Evolutionary conservation across 2,888 invertebrate genomes (phyloP).

Genomic region (Phortica magna): DNA sequence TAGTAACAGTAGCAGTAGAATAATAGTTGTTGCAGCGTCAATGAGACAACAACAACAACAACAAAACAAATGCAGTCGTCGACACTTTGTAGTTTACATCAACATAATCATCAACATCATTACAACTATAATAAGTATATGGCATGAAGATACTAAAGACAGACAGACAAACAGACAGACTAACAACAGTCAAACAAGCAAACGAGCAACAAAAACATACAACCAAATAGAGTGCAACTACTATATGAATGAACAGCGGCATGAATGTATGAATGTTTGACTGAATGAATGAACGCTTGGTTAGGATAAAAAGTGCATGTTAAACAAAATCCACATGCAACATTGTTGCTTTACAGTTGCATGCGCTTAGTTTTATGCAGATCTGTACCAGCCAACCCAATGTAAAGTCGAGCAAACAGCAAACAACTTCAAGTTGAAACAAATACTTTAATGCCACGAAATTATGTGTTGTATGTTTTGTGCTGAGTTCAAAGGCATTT

Average conservation of each 20-base stretch:
- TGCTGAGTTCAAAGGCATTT: slow-evolving; percentile 4
- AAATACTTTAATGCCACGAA: slow-evolving; percentile 3
- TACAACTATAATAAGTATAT: neutral
- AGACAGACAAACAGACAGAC: no score
- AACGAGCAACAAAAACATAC: no score
- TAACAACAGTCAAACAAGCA: no score
- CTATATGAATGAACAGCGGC: no score
- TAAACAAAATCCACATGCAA: neutral
- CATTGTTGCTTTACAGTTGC: neutral
- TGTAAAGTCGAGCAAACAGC: neutral
- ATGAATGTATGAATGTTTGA: no score
- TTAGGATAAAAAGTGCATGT: no score
- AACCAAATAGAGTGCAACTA: no score
- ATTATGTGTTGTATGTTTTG: neutral
- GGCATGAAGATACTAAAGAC: no score
- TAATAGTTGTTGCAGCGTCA: no score
- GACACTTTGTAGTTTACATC: neutral
- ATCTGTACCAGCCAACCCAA: neutral
- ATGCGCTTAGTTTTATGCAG: no score
- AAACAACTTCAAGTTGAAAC: slow-evolving; percentile 7
- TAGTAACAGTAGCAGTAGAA: slow-evolving; percentile 28
- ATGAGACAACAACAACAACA: neutral
- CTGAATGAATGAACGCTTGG: no score
- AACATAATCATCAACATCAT: neutral
- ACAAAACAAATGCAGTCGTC: neutral